Evolutionary conservation across 1,140 invertebrate species (phyloP).

Genomic region (Drusus annulatus): DNA sequence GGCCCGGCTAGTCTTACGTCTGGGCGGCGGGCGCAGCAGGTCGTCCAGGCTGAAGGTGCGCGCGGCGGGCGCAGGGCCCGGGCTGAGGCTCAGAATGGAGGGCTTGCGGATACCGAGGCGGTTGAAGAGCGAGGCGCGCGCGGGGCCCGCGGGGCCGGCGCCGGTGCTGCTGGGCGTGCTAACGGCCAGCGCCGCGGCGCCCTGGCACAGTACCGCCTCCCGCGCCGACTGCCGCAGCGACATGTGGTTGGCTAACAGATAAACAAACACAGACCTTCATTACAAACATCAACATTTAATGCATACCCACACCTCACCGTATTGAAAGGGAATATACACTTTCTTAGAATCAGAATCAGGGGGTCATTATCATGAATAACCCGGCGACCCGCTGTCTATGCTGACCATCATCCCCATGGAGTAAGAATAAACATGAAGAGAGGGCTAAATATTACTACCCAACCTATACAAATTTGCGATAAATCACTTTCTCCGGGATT

Average conservation of each 20-base stretch:
- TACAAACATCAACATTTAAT: too few species aligned
- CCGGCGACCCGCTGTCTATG: too few species aligned
- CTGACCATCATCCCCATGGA: too few species aligned
- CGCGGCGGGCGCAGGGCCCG: slow-evolving; percentile 69
- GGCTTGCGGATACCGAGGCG: slow-evolving; percentile 86
- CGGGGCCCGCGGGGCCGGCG: slow-evolving; percentile 63
- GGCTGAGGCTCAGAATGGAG: slow-evolving; percentile 79
- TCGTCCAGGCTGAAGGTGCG: slow-evolving; percentile 88
- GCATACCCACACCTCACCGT: too few species aligned
- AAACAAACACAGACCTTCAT: background rate
- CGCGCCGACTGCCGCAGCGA: slow-evolving; percentile 58
- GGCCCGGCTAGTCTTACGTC: slow-evolving; percentile 74
- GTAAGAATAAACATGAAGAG: too few species aligned
- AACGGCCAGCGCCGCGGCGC: slow-evolving; percentile 52
- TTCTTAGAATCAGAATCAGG: too few species aligned
- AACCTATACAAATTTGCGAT: too few species aligned
- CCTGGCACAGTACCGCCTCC: slow-evolving; percentile 43
- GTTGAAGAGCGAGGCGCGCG: slow-evolving; percentile 77
- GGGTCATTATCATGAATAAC: too few species aligned
- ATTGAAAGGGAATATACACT: too few species aligned
- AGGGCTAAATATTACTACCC: too few species aligned
- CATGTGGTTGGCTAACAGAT: slow-evolving; percentile 61
- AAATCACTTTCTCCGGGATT: too few species aligned
- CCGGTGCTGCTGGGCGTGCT: slow-evolving; percentile 62
- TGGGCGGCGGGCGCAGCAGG: slow-evolving; percentile 81